A percentile compares a stretch with the other conserved stretches of the same genome.
Evolutionary conservation across 2,797 vertebrate species (phyloP).

Genomic region (Aplochiton taeniatus): DNA sequence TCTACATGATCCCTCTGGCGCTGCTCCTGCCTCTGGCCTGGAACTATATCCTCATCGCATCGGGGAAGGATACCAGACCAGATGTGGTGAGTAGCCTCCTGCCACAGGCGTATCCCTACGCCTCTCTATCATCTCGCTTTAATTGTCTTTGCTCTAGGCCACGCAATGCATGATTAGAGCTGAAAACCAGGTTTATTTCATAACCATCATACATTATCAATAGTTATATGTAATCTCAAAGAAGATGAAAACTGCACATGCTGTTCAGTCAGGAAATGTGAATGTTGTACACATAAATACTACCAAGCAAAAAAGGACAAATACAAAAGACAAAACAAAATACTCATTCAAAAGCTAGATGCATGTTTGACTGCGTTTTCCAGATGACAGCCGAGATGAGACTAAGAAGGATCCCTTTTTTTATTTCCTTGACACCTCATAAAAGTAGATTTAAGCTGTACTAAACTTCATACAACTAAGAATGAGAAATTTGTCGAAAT

Average conservation of each 20-base stretch:
- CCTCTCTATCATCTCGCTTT: constrained; percentile 45
- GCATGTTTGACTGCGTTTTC: too few relatives aligned
- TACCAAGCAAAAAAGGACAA: too few relatives aligned
- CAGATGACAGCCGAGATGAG: neutral
- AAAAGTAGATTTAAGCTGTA: neutral
- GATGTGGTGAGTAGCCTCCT: constrained; percentile 84
- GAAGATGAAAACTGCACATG: too few relatives aligned
- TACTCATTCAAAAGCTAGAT: too few relatives aligned
- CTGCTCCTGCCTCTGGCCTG: constrained; percentile 89
- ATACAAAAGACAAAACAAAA: too few relatives aligned
- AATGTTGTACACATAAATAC: too few relatives aligned
- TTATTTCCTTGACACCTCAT: too few relatives aligned
- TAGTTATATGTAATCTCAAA: too few relatives aligned
- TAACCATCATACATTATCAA: constrained; percentile 10
- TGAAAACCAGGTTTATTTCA: constrained; percentile 16
- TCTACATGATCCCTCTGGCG: constrained; percentile 94
- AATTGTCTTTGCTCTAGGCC: constrained; percentile 24
- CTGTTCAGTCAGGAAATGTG: too few relatives aligned
- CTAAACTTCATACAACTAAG: constrained; percentile 43
- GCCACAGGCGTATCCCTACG: constrained; percentile 34
- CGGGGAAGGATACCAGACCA: constrained; percentile 92
- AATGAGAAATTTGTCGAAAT: constrained; percentile 49
- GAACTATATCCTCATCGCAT: constrained; percentile 93
- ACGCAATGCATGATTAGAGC: constrained; percentile 22
- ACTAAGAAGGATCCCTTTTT: neutral